Base-by-base conservation (phyloP, 2,113 vertebrate species). In the Alethe diademata region DNA sequence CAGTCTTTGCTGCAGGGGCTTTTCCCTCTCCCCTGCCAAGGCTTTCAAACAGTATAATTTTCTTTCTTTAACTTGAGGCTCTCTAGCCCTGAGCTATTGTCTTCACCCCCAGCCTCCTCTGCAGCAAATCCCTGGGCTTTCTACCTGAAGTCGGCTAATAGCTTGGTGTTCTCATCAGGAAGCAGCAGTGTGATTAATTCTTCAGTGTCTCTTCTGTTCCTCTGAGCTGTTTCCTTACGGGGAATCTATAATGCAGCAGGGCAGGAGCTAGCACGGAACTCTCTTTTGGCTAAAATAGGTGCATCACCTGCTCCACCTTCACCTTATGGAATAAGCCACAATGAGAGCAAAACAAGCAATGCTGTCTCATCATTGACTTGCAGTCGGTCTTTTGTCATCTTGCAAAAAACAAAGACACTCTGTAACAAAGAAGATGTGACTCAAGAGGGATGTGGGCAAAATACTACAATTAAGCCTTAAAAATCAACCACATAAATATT, bases 241-340 rank as follows among this genome's bases (percentile, higher is more conserved):
- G 47, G 42, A 92, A 80, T 86, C 26, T 72, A 19, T 75, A 82
- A 75, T 19, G 24, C 33, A 92, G 45, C 23, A 82, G 71, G 48
- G 53, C 0, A 0, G 38, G 53, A 94, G 25, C 42, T 43, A 88
- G 38, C 47, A 53, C 11, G 1, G 26, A 85, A 65, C 22, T 82
- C 85, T 31, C 22, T 83, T 90, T 76, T 62, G 60, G 82, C 90
- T 88, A 94, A 88, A 94, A 92, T 83, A 95, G 47, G 67, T 47
- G 53, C 33, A 79, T 86, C 58, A 83, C 79, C 64, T 88, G 67
- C 51, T 93, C 51, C 33, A 78, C 60, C 57, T 74, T 88, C 54
- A 43, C 25, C 28, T 66, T 72, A 60, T 26, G 62, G 50, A 82
- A 90, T 83, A 90, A 95, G 10, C 35, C 35, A 53, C 35, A 65